Conservation (phyloP, 92 coral and sea anemone genomes). For the Micromussa lordhowensis region DNA sequence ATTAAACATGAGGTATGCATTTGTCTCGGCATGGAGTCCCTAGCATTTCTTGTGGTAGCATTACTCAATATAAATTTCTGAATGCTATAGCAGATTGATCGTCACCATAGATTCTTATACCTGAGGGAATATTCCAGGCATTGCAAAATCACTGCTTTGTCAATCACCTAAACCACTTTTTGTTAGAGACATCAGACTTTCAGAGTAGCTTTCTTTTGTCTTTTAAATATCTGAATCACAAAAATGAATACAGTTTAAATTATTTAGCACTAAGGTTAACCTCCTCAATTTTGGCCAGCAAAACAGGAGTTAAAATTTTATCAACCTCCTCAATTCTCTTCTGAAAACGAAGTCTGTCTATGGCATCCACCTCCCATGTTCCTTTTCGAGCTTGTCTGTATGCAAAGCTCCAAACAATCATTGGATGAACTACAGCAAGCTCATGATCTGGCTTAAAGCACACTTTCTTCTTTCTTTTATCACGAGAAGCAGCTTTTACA, state of each 20-base stretch:
- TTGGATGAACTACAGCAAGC: constrained; percentile 69
- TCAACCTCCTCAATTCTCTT: constrained; percentile 79
- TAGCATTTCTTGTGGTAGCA: too few relatives aligned
- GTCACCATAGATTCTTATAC: neutral
- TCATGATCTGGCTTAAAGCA: constrained; percentile 72
- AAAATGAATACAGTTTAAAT: neutral
- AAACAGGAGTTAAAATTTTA: constrained; percentile 73
- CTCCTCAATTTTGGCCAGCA: constrained; percentile 47
- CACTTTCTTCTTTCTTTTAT: constrained; percentile 63
- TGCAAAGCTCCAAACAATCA: constrained; percentile 90
- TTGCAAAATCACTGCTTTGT: neutral
- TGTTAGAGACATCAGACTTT: neutral
- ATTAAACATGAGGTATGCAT: neutral
- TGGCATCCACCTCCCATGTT: constrained; percentile 82
- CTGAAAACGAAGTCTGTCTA: constrained; percentile 86
- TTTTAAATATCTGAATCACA: neutral
- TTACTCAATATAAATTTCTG: too few relatives aligned
- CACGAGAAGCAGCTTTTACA: neutral
- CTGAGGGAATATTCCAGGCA: neutral
- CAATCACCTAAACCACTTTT: neutral
- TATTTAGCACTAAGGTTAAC: neutral
- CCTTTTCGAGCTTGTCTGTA: constrained; percentile 89
- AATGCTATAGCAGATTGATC: neutral
- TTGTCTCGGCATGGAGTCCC: neutral
- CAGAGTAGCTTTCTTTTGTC: neutral